Percentiles rank a stretch among this genome's conserved stretches.
These are phyloP conservation scores for Lordiphosa clarofinis DNA, from an alignment of 1,140 invertebrate species.

Conservation along the genomic window DNA sequence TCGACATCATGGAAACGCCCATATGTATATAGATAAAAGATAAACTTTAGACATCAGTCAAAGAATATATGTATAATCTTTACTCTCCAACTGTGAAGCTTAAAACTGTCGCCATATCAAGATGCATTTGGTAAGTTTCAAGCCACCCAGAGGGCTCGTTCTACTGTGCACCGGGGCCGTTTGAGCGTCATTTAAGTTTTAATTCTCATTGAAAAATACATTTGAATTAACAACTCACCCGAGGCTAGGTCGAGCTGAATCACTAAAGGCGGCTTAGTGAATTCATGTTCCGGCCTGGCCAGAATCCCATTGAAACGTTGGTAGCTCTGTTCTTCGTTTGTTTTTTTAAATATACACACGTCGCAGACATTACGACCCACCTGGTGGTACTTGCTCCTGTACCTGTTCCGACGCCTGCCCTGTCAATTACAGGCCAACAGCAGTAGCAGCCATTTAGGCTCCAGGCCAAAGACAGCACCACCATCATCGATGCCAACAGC, in stretches of 20 bases:
- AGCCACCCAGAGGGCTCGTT: no score
- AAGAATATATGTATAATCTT: no score
- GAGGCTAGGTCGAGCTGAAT: constrained; percentile 4
- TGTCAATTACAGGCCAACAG: constrained; percentile 39
- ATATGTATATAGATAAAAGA: no score
- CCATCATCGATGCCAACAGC: constrained; percentile 43
- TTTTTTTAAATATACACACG: constrained; percentile 77
- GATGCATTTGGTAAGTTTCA: no score
- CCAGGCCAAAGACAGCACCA: constrained; percentile 1
- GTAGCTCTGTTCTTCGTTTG: constrained; percentile 13
- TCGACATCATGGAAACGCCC: no score
- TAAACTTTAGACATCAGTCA: no score
- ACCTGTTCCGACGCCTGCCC: constrained; percentile 17
- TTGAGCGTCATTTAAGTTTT: constrained; percentile 64
- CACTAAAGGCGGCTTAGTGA: constrained; percentile 54
- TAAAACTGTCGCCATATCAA: no score
- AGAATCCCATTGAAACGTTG: constrained; percentile 11
- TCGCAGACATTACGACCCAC: constrained; percentile 67
- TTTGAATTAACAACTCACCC: constrained; percentile 44
- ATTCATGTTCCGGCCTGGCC: constrained; percentile 54
- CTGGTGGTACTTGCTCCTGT: constrained; percentile 52
- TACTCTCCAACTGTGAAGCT: no score
- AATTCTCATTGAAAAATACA: constrained; percentile 66
- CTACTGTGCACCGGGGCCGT: constrained; percentile 28
- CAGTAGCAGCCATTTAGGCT: constrained; percentile 40